Conservation (phyloP, 2,797 vertebrate species). For the Poecilia picta region DNA sequence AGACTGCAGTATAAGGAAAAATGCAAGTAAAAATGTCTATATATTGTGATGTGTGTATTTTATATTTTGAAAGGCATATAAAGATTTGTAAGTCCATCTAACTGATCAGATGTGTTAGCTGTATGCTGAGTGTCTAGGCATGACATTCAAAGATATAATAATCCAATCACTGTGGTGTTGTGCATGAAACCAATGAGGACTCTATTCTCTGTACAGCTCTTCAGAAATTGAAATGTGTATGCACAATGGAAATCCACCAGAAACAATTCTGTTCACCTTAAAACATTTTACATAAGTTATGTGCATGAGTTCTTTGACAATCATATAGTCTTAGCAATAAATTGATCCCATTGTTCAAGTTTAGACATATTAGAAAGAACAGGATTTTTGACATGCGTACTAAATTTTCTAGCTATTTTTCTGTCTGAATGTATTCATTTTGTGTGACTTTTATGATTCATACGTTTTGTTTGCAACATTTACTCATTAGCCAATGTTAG, state of each 20-base stretch:
- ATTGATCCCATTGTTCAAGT: too few relatives aligned
- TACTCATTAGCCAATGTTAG: conserved; percentile 44
- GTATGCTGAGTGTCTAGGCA: background rate
- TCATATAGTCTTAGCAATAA: too few relatives aligned
- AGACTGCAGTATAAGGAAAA: background rate
- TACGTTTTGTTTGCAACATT: conserved; percentile 24
- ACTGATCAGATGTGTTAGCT: background rate
- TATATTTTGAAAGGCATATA: background rate
- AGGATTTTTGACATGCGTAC: background rate
- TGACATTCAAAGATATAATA: background rate
- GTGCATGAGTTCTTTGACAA: too few relatives aligned
- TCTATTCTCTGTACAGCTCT: background rate
- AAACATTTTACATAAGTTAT: background rate
- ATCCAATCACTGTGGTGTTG: background rate
- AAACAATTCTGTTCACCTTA: background rate
- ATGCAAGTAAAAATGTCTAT: background rate
- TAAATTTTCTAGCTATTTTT: background rate
- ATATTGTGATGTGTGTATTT: background rate
- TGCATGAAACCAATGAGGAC: background rate
- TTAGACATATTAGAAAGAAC: background rate
- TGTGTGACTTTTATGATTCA: conserved; percentile 44
- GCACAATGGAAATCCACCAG: background rate
- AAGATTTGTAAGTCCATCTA: background rate
- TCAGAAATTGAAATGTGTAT: background rate
- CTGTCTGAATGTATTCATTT: background rate